These are phyloP conservation scores for Anolis apletophallus DNA, from an alignment of 2,797 vertebrate genomes.

Conservation along the genomic window DNA sequence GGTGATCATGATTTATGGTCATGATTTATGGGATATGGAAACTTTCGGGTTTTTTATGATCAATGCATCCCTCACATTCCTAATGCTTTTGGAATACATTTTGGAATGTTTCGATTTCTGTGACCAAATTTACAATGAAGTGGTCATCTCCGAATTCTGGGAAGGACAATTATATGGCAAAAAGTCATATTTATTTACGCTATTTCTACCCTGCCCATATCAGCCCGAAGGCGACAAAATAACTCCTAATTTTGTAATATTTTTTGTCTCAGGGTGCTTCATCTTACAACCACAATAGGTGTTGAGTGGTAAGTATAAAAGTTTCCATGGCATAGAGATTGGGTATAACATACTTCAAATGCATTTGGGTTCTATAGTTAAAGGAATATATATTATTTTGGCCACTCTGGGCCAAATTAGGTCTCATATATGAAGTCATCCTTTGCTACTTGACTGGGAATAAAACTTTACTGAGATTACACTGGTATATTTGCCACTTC, in stretches of 20 bases:
- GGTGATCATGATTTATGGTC: background rate
- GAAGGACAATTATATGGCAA: background rate
- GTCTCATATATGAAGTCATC: background rate
- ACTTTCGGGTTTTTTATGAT: background rate
- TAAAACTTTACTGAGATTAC: background rate
- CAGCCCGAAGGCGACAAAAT: too few species aligned
- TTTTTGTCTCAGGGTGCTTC: background rate
- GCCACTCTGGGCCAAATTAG: background rate
- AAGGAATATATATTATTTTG: background rate
- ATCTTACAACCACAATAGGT: conserved; percentile 18
- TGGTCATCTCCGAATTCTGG: background rate
- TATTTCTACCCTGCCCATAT: too few species aligned
- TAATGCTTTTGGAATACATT: background rate
- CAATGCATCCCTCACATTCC: background rate
- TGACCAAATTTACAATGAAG: background rate
- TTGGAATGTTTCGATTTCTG: background rate
- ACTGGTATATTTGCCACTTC: background rate
- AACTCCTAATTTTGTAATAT: background rate
- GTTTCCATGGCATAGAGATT: background rate
- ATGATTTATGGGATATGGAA: too few species aligned
- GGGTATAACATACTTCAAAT: background rate
- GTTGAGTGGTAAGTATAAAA: conserved; percentile 18
- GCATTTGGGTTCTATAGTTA: background rate
- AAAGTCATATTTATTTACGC: background rate
- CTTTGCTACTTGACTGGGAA: background rate